These are phyloP conservation scores for Polietes domitor DNA, from an alignment of 2,888 invertebrate genomes.

Conservation along the genomic window DNA sequence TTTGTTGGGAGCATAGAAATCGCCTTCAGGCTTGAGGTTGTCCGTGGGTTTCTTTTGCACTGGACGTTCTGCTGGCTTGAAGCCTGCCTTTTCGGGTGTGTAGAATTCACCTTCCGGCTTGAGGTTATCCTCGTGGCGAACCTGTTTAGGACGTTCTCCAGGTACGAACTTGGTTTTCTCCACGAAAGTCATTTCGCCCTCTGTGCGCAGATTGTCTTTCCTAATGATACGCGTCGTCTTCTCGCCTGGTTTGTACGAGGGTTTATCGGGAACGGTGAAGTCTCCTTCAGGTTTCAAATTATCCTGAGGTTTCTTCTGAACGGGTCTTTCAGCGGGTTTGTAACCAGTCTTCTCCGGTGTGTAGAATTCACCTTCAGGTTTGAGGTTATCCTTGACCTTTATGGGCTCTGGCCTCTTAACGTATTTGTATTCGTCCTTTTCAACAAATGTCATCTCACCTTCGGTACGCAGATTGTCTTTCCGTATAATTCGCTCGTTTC, in stretches of 20 bases:
- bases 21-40: constrained; percentile 83
- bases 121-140: constrained; percentile 81
- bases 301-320: constrained; percentile 81
- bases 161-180: constrained; percentile 81
- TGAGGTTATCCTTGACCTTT: constrained; percentile 83
- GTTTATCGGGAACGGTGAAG: constrained; percentile 81
- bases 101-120: constrained; percentile 83
- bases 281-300: constrained; percentile 84
- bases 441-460: constrained; percentile 83
- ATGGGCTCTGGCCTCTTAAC: constrained; percentile 81
- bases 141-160: constrained; percentile 80
- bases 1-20: constrained; percentile 82
- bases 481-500: constrained; percentile 79
- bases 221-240: constrained; percentile 81
- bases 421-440: constrained; percentile 80
- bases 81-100: constrained; percentile 80
- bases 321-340: constrained; percentile 76
- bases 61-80: constrained; percentile 81
- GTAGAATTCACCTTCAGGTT: constrained; percentile 83
- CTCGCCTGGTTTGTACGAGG: constrained; percentile 81
- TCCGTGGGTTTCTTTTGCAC: constrained; percentile 80
- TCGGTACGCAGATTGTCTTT: constrained; percentile 83
- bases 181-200: constrained; percentile 82
- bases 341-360: constrained; percentile 78
- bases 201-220: constrained; percentile 84